These are phyloP conservation scores for Chalcosyrphus nemorum DNA, from an alignment of 2,888 invertebrate genomes.

Conservation along the genomic window DNA sequence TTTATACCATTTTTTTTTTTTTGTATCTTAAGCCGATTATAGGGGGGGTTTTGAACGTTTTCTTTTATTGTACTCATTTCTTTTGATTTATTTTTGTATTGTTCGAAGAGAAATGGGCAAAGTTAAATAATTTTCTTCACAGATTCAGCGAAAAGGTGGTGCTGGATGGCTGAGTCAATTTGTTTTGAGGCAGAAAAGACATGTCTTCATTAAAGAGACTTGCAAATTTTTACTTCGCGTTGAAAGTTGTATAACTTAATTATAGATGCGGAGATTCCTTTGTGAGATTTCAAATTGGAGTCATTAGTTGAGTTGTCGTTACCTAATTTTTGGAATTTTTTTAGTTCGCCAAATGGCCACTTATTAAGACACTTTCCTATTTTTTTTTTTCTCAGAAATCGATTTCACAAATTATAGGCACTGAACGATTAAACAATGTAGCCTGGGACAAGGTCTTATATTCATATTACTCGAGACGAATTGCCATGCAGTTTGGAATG, in stretches of 20 bases:
- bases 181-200: neutral
- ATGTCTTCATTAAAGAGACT: neutral
- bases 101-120: slow-evolving; percentile 18
- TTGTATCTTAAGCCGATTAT: slow-evolving; percentile 37
- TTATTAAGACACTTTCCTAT: no score
- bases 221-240: neutral
- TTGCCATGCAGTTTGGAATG: no score
- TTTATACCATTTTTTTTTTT: no score
- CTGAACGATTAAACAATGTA: no score
- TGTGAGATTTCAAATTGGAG: neutral
- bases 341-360: no score
- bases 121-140: slow-evolving; percentile 1
- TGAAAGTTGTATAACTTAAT: slow-evolving; percentile 1
- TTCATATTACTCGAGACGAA: no score
- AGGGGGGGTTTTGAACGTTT: neutral
- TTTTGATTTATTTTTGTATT: slow-evolving; percentile 38
- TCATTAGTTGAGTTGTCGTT: neutral
- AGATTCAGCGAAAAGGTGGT: neutral
- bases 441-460: no score
- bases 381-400: no score
- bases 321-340: neutral
- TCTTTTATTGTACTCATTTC: slow-evolving; percentile 6
- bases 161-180: neutral
- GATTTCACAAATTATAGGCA: no score
- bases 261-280: neutral